Percentiles rank a stretch among this genome's conserved stretches.
phyloP scores from a whole-genome alignment of 2,113 vertebrate species.

The Leucosticte australis region DNA sequence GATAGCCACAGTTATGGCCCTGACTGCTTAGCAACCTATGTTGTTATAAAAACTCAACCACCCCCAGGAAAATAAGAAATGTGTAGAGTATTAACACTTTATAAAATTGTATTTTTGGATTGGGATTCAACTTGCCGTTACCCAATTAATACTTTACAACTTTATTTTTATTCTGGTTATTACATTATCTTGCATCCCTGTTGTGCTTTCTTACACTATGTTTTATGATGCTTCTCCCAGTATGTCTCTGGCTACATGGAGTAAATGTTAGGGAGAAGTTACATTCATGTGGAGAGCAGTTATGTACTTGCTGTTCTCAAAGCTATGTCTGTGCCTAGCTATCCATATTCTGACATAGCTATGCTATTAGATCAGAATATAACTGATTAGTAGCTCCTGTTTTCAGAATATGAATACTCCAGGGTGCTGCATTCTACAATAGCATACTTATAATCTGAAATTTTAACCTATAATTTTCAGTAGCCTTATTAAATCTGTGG shows the following conservation, averaged over 20 bases:
- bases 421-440: neutral
- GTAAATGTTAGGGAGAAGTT: neutral
- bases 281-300: neutral
- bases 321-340: neutral
- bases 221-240: neutral
- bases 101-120: neutral
- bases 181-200: neutral
- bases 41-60: neutral
- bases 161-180: neutral
- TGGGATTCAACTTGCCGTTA: neutral
- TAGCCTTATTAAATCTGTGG: neutral
- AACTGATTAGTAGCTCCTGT: neutral
- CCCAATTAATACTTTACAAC: neutral
- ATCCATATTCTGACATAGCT: neutral
- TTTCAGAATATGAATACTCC: neutral
- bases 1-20: neutral
- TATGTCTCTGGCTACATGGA: neutral
- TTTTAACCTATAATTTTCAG: neutral
- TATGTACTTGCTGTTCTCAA: neutral
- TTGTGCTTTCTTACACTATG: neutral
- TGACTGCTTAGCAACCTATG: neutral
- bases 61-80: neutral
- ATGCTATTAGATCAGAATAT: neutral
- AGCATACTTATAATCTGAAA: neutral
- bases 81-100: neutral